Base-by-base conservation (phyloP, 2,113 vertebrate species). In the Genyomyrus donnyi region DNA sequence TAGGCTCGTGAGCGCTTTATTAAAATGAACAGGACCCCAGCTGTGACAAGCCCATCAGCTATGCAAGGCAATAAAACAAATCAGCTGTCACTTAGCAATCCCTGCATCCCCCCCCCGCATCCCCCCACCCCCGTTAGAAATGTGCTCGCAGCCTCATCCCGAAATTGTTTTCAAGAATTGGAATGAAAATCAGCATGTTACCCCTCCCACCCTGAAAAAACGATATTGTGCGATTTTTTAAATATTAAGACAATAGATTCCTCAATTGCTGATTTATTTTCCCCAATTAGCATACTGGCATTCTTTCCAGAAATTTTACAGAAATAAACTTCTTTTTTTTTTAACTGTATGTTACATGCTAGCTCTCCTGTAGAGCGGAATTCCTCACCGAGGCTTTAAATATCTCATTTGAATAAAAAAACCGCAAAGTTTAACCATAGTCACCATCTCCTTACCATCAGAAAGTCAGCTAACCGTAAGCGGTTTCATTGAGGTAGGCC, bases 1-100 rank as follows among this genome's bases (percentile, higher is more conserved):
- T 95, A 95, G 94, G 95, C 95, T 95, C 94, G 93, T 91, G 91
- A 95, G 94, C 92, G 96, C 93, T 96, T 96, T 97, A 97, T 97
- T 97, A 96, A 94, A 95, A 96, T 96, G 94, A 95, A 97, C 95
- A 95, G 92, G 94, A 91, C 90, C 93, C 92, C 92, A 90, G 92
- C 93, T 94, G 93, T 93, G 95, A 94, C 90, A 92, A 95, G 94
- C 95, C 97, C 95, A 95, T 96, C 96, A 95, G 94, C 94, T 93
- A 95, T 96, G 96, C 95, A 95, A 95, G 96, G 94, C 94, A 96
- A 94, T 92, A 88, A 90, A 94, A 94, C 93, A 93, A 92, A 95
- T 92, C 92, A 85, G 94, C 95, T 94, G 94, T 96, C 95, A 62
- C 27, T 58, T 56, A 77, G 39, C 48, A 45, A 50, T 84, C 8